A percentile compares a stretch with the other conserved stretches of the same genome.
phyloP scores from a whole-genome alignment of 2,113 vertebrate species.

The Lipophrys pholis region DNA sequence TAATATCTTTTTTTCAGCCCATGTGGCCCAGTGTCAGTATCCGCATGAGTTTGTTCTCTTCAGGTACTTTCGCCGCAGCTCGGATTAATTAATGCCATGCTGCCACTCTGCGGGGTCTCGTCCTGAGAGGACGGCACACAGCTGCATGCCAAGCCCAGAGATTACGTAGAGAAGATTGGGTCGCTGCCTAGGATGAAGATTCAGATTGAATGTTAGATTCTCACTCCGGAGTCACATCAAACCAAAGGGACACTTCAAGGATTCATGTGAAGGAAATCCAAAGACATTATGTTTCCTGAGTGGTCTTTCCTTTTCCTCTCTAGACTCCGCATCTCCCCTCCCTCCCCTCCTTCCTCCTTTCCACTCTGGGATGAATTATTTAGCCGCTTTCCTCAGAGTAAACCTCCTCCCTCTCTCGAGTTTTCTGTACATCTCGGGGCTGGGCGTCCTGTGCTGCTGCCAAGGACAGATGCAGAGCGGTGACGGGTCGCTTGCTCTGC shows the following conservation, averaged over 20 bases:
- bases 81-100: slow-evolving; percentile 11
- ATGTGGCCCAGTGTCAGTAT: not conserved
- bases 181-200: slow-evolving; percentile 1
- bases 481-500: slow-evolving; percentile 19
- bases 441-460: slow-evolving; percentile 27
- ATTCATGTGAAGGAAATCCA: slow-evolving; percentile 17
- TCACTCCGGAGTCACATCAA: not conserved
- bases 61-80: slow-evolving; percentile 1
- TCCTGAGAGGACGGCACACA: not conserved
- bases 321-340: slow-evolving; percentile 4
- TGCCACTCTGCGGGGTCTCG: not conserved
- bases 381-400: slow-evolving; percentile 1
- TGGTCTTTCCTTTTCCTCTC: not conserved
- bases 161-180: not conserved
- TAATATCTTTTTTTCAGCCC: not conserved
- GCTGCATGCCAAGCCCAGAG: not conserved
- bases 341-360: not conserved
- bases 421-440: slow-evolving; percentile 3
- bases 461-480: slow-evolving; percentile 4
- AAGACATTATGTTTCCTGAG: slow-evolving; percentile 21
- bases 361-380: slow-evolving; percentile 50
- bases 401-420: not conserved
- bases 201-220: slow-evolving; percentile 6
- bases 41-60: not conserved
- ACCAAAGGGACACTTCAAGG: slow-evolving; percentile 9